Percentiles rank a stretch among this genome's conserved stretches.
Evolutionary conservation across 2,113 vertebrate genomes (phyloP).

Genomic region (Ailurus styani): DNA sequence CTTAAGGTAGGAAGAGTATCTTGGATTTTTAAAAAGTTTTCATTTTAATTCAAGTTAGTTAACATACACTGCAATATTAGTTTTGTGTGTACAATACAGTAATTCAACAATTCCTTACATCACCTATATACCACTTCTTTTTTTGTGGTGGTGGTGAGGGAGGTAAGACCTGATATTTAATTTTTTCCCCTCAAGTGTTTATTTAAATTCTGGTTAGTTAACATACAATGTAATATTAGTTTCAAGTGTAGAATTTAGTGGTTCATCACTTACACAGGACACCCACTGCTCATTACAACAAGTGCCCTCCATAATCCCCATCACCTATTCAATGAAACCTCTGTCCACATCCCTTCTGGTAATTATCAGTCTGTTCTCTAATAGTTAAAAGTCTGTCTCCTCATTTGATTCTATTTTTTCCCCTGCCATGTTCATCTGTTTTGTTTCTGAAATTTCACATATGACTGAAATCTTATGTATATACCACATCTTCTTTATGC

Average conservation of each 20-base stretch:
- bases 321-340: neutral
- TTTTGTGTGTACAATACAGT: neutral
- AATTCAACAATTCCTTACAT: neutral
- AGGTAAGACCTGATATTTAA: no score
- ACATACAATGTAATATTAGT: no score
- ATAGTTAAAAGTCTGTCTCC: neutral
- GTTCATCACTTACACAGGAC: neutral
- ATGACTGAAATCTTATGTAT: neutral
- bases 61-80: neutral
- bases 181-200: neutral
- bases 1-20: neutral
- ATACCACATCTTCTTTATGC: neutral
- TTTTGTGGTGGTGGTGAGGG: no score
- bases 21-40: neutral
- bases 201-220: neutral
- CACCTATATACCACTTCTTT: no score
- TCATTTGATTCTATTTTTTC: neutral
- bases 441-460: neutral
- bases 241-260: no score
- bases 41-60: neutral
- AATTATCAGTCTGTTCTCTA: neutral
- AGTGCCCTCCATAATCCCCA: neutral
- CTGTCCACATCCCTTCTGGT: neutral
- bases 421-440: neutral
- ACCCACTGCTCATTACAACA: neutral